phyloP scores from a whole-genome alignment of 2,113 vertebrate species.

The Entelurus aequoreus region DNA sequence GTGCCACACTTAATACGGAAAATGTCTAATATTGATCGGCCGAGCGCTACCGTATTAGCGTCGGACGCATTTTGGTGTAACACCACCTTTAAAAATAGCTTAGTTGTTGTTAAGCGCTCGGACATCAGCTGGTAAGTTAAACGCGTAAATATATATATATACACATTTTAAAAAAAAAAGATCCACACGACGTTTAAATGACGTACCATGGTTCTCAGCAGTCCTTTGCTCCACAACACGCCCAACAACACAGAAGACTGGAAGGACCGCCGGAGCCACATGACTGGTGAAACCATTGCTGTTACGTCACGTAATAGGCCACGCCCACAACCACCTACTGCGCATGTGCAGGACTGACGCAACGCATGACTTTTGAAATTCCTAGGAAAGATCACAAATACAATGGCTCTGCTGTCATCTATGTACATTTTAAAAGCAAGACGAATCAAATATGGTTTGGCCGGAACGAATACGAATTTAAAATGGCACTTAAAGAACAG shows the following conservation, averaged over 20 bases:
- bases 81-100: constrained; percentile 23
- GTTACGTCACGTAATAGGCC: background rate
- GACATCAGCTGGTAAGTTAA: accelerated
- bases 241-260: constrained; percentile 25
- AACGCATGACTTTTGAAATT: background rate
- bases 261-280: constrained; percentile 24
- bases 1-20: background rate
- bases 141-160: accelerated
- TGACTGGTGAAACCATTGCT: accelerated
- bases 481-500: too few species aligned
- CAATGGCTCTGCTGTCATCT: background rate
- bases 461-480: too few species aligned
- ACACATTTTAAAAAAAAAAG: too few species aligned
- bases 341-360: background rate
- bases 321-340: constrained; percentile 12
- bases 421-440: background rate
- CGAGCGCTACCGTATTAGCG: background rate
- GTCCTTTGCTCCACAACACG: constrained; percentile 22
- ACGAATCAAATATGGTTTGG: background rate
- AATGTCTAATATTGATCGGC: background rate
- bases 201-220: constrained; percentile 62
- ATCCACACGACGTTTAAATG: accelerated
- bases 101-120: background rate
- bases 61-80: constrained; percentile 29
- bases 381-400: background rate